Percentiles rank a stretch among this genome's conserved stretches.
phyloP scores from a whole-genome alignment of 1,140 invertebrate genomes.

The Trypoxylus dichotomus region DNA sequence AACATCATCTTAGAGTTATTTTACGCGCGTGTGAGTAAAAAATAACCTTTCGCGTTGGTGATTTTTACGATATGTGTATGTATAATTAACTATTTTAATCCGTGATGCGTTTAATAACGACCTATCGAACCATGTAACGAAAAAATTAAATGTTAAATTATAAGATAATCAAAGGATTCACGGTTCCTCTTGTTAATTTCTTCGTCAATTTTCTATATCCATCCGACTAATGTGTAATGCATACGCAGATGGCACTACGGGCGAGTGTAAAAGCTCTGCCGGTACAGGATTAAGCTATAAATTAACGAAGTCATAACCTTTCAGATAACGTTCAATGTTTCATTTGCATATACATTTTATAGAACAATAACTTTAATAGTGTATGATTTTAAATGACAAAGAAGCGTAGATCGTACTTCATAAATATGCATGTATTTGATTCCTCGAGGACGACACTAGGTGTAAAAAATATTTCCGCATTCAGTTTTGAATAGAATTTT shows the following conservation, averaged over 20 bases:
- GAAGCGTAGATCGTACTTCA: not conserved
- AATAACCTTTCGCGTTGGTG: not conserved
- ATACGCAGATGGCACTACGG: no score
- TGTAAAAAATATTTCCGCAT: constrained; percentile 12
- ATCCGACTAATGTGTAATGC: not conserved
- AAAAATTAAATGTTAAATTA: not conserved
- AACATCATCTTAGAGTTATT: not conserved
- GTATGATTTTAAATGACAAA: not conserved
- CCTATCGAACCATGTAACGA: no score
- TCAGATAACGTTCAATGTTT: no score
- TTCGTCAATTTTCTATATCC: not conserved
- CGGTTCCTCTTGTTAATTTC: not conserved
- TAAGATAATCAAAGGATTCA: not conserved
- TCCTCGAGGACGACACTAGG: not conserved
- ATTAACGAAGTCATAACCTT: no score
- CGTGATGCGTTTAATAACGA: not conserved
- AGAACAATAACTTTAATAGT: not conserved
- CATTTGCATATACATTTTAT: not conserved
- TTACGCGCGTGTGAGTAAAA: not conserved
- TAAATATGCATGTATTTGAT: not conserved
- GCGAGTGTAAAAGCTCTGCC: no score
- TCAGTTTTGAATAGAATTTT: no score
- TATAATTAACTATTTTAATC: not conserved
- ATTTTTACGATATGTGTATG: not conserved
- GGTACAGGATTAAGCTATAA: no score